phyloP scores from a whole-genome alignment of 2,888 invertebrate genomes.

The Sipunculus nudus region DNA sequence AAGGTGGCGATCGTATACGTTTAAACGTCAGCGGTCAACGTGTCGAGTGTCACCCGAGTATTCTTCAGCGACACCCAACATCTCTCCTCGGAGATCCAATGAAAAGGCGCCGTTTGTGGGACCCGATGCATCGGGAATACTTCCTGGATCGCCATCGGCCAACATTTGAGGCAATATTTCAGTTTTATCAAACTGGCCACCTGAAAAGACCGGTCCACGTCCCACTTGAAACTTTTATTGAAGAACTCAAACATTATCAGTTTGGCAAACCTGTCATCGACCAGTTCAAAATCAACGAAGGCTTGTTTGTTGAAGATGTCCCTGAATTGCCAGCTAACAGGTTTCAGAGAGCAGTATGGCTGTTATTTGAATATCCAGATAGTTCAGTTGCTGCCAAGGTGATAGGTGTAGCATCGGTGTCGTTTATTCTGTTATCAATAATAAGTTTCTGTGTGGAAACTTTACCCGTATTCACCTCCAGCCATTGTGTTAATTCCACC shows the following conservation, averaged over 20 bases:
- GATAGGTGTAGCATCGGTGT: slow-evolving; percentile 64
- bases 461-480: slow-evolving; percentile 59
- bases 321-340: slow-evolving; percentile 52
- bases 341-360: slow-evolving; percentile 59
- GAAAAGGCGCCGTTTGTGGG: slow-evolving; percentile 54
- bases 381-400: slow-evolving; percentile 62
- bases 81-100: slow-evolving; percentile 56
- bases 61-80: slow-evolving; percentile 54
- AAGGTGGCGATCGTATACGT: slow-evolving; percentile 19
- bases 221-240: slow-evolving; percentile 67
- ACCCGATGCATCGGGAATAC: slow-evolving; percentile 50
- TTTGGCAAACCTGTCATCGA: slow-evolving; percentile 62
- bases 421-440: slow-evolving; percentile 66
- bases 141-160: slow-evolving; percentile 61
- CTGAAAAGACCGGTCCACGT: slow-evolving; percentile 66
- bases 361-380: slow-evolving; percentile 66
- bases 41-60: slow-evolving; percentile 57
- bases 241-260: slow-evolving; percentile 66
- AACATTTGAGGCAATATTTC: slow-evolving; percentile 59
- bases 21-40: slow-evolving; percentile 57
- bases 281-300: slow-evolving; percentile 64
- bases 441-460: slow-evolving; percentile 68
- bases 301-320: slow-evolving; percentile 56
- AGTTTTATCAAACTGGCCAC: slow-evolving; percentile 65
- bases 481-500: slow-evolving; percentile 43